phyloP scores from a whole-genome alignment of 2,888 invertebrate genomes.

The Junonia oenone region DNA sequence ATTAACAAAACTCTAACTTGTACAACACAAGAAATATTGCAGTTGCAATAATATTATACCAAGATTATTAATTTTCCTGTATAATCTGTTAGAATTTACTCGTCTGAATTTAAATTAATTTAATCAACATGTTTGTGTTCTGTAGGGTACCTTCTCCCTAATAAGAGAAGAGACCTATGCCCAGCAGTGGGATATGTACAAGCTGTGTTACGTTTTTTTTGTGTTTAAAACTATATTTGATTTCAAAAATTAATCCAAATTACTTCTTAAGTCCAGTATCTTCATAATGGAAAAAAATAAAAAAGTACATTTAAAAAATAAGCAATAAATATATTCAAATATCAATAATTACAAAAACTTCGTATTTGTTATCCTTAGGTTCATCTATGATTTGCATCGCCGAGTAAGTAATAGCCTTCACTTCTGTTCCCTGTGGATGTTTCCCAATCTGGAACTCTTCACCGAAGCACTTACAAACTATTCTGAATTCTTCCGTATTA shows the following conservation, averaged over 20 bases:
- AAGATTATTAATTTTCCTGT: too few species aligned
- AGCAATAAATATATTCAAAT: constrained; percentile 81
- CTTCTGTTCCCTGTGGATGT: constrained; percentile 98
- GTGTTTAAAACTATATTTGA: neutral
- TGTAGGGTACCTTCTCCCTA: too few species aligned
- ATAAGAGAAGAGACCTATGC: too few species aligned
- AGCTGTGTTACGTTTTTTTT: too few species aligned
- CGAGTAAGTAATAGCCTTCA: constrained; percentile 99
- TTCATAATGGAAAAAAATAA: neutral
- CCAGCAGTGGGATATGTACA: too few species aligned
- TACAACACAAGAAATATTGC: too few species aligned
- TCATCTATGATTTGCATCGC: constrained; percentile 95
- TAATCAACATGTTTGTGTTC: too few species aligned
- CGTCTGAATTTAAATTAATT: too few species aligned
- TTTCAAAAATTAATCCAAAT: neutral
- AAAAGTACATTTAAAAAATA: constrained; percentile 8
- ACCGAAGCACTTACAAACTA: constrained; percentile 91
- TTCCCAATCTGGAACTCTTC: constrained; percentile 95
- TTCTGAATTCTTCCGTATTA: constrained; percentile 88
- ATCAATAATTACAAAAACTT: constrained; percentile 98
- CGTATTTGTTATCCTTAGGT: constrained; percentile 84
- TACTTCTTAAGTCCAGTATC: neutral
- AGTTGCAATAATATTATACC: too few species aligned
- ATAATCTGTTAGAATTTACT: too few species aligned
- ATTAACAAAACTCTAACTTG: too few species aligned